Evolutionary conservation across 2,888 invertebrate genomes (phyloP).

Genomic region (Gymnosoma rotundatum): DNA sequence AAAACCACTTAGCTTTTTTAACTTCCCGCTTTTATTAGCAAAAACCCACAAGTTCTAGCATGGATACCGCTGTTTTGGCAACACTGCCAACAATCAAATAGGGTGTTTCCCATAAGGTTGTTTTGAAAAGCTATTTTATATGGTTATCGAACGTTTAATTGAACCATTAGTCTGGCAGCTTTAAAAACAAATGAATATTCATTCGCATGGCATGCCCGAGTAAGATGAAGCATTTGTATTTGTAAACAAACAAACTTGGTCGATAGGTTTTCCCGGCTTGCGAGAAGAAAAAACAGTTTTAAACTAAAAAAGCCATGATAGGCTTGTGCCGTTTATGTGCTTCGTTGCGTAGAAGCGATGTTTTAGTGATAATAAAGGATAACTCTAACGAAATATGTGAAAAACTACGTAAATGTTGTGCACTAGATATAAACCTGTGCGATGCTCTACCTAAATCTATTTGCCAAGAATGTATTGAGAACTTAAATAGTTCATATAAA

Average conservation of each 20-base stretch:
- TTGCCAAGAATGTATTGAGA: constrained; percentile 74
- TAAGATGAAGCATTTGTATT: constrained; percentile 31
- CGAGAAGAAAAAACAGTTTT: background rate
- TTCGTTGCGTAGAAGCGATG: constrained; percentile 73
- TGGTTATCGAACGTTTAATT: no score
- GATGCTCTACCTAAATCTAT: constrained; percentile 75
- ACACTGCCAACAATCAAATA: no score
- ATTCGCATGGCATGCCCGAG: background rate
- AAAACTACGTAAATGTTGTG: constrained; percentile 74
- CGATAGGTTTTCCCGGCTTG: background rate
- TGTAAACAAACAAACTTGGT: constrained; percentile 25
- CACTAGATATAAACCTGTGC: constrained; percentile 70
- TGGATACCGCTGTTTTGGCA: no score
- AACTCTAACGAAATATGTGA: constrained; percentile 70
- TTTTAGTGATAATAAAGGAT: constrained; percentile 71
- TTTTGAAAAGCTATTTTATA: no score
- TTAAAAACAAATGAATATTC: rapidly evolving
- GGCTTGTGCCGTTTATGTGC: constrained; percentile 77
- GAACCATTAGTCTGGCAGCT: background rate
- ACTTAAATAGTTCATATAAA: constrained; percentile 71
- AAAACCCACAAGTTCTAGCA: no score
- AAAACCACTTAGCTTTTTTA: no score
- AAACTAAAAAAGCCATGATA: constrained; percentile 58
- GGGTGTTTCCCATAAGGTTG: no score
- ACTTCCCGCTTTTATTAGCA: no score